Conservation (phyloP, 2,797 vertebrate genomes). For the Adelosebastes latens region DNA sequence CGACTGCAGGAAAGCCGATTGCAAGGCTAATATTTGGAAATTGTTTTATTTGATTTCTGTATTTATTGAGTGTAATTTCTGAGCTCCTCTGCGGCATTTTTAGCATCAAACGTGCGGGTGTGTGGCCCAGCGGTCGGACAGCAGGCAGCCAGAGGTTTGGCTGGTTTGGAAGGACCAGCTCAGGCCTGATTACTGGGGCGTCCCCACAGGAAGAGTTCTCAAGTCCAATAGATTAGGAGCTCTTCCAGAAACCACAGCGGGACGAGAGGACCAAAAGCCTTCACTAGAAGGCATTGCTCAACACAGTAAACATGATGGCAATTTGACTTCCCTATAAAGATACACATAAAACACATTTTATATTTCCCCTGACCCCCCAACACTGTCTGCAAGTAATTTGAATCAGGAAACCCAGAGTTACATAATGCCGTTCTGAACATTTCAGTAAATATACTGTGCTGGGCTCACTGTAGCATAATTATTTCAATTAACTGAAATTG, state of each 20-base stretch:
- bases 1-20: conserved; percentile 67
- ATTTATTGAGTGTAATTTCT: conserved; percentile 80
- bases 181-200: conserved; percentile 44
- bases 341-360: conserved; percentile 2
- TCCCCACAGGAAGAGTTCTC: conserved; percentile 53
- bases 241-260: conserved; percentile 55
- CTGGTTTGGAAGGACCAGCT: conserved; percentile 53
- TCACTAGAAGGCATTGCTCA: conserved; percentile 14
- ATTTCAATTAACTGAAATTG: neutral
- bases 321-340: conserved; percentile 17
- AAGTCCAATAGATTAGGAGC: conserved; percentile 53
- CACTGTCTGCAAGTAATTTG: conserved; percentile 9
- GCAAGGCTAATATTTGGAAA: conserved; percentile 82
- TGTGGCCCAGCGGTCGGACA: conserved; percentile 69
- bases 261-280: conserved; percentile 1
- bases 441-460: neutral
- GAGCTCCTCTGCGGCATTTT: conserved; percentile 68
- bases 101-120: conserved; percentile 73
- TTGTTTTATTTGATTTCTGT: conserved; percentile 83
- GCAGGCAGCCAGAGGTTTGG: conserved; percentile 75
- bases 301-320: conserved; percentile 29
- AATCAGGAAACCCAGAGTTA: conserved; percentile 9
- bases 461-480: neutral
- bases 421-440: neutral
- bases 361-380: conserved; percentile 1